These are phyloP conservation scores for Drosophila nigrodunni DNA, from an alignment of 1,140 invertebrate species.

Conservation along the genomic window DNA sequence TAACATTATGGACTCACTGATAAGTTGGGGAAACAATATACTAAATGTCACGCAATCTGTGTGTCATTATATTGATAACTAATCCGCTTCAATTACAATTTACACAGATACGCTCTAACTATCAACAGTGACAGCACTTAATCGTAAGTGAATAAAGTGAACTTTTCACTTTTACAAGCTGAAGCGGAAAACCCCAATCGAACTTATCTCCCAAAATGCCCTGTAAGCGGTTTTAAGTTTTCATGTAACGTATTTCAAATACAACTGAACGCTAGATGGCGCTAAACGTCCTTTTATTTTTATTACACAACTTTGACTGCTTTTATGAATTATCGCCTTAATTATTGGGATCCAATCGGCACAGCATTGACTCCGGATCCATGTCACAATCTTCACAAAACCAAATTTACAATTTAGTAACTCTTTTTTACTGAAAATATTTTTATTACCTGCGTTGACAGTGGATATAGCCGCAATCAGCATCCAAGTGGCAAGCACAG, in stretches of 20 bases:
- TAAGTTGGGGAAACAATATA: slow-evolving; percentile 47
- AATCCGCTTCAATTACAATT: slow-evolving; percentile 2
- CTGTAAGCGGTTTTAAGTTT: neutral
- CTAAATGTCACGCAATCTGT: slow-evolving; percentile 67
- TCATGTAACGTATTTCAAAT: neutral
- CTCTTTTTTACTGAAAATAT: neutral
- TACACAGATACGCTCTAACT: neutral
- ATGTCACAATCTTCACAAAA: neutral
- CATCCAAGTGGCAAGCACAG: neutral
- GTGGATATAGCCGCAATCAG: neutral
- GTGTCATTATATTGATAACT: slow-evolving; percentile 28
- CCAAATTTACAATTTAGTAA: neutral
- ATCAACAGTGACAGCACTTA: neutral
- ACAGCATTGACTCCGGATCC: neutral
- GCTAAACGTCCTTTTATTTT: neutral
- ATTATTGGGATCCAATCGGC: neutral
- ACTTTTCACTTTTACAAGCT: neutral
- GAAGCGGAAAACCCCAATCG: neutral
- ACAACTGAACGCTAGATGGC: neutral
- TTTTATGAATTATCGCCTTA: neutral
- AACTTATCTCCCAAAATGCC: neutral
- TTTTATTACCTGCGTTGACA: neutral
- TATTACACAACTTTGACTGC: neutral
- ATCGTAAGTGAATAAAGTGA: neutral
- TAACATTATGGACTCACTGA: slow-evolving; percentile 25